Percentiles rank a stretch among this genome's conserved stretches.
phyloP scores from a whole-genome alignment of 2,113 vertebrate genomes.

The Trinectes maculatus region DNA sequence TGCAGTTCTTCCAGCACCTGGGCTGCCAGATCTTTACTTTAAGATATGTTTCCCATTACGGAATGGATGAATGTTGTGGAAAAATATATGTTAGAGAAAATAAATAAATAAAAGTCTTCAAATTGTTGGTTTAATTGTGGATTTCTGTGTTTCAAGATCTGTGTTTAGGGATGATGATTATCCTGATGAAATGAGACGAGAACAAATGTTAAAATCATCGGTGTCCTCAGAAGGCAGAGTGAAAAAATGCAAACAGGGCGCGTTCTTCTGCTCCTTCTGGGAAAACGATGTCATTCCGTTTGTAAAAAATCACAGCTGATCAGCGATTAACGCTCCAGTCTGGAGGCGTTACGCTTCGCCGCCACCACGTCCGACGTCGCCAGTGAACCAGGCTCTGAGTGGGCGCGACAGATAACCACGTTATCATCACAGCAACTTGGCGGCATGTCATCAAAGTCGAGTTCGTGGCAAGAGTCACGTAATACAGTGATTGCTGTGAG shows the following conservation, averaged over 20 bases:
- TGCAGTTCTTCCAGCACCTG: constrained; percentile 34
- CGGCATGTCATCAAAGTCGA: constrained; percentile 34
- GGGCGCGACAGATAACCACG: constrained; percentile 48
- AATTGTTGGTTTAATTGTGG: constrained; percentile 6
- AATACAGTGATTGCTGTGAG: constrained; percentile 11
- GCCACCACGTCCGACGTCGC: too few relatives aligned
- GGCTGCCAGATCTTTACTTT: constrained; percentile 34
- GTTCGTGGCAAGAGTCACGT: constrained; percentile 36
- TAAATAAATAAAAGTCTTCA: constrained; percentile 42
- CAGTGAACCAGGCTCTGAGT: constrained; percentile 22
- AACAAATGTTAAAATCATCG: too few relatives aligned
- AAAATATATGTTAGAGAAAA: background rate
- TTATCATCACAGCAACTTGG: constrained; percentile 67
- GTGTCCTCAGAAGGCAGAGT: too few relatives aligned
- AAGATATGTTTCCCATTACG: constrained; percentile 39
- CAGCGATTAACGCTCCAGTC: background rate
- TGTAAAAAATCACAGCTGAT: background rate
- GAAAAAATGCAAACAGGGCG: background rate
- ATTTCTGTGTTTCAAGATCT: too few relatives aligned
- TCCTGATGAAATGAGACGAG: too few relatives aligned
- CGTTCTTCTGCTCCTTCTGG: background rate
- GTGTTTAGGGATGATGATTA: too few relatives aligned
- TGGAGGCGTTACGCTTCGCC: background rate
- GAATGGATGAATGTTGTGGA: constrained; percentile 33
- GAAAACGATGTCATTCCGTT: background rate